phyloP scores from a whole-genome alignment of 2,797 vertebrate species.

The Gymnocypris eckloni region DNA sequence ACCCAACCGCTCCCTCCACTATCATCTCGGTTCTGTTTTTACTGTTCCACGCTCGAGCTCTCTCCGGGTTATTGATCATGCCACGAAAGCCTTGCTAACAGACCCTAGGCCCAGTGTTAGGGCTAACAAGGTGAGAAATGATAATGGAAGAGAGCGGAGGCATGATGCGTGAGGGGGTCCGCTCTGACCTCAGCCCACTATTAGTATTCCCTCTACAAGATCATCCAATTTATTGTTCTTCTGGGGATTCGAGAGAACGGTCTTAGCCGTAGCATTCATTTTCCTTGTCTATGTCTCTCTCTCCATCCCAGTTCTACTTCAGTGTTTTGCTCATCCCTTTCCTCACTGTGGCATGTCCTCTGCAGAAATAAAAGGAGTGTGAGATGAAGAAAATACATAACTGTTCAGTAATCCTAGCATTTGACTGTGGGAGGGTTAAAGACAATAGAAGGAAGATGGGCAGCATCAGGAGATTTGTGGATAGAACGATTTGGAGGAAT shows the following conservation, averaged over 20 bases:
- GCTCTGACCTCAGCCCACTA: slow-evolving; percentile 64
- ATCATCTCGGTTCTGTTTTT: slow-evolving; percentile 48
- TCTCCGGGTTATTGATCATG: slow-evolving; percentile 69
- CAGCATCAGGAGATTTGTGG: slow-evolving; percentile 46
- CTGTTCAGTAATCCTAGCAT: slow-evolving; percentile 52
- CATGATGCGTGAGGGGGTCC: slow-evolving; percentile 60
- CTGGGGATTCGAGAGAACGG: slow-evolving; percentile 53
- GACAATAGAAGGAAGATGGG: background rate
- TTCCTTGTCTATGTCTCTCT: slow-evolving; percentile 8
- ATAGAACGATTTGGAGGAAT: slow-evolving; percentile 44
- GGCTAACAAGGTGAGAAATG: slow-evolving; percentile 78
- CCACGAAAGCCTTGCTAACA: slow-evolving; percentile 60
- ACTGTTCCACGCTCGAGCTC: slow-evolving; percentile 65
- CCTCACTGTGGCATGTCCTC: slow-evolving; percentile 1
- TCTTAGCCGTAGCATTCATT: background rate
- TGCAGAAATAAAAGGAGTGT: slow-evolving; percentile 24
- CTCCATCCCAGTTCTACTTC: slow-evolving; percentile 19
- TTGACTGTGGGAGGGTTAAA: slow-evolving; percentile 9
- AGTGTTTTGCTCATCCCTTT: slow-evolving; percentile 22
- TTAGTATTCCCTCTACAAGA: slow-evolving; percentile 71
- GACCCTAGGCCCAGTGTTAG: slow-evolving; percentile 63
- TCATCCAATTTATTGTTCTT: slow-evolving; percentile 69
- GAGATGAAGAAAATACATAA: slow-evolving; percentile 43
- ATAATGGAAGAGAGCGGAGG: slow-evolving; percentile 69
- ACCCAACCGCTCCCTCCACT: slow-evolving; percentile 19